These are phyloP conservation scores for Cyprinella venusta DNA, from an alignment of 2,797 vertebrate genomes.

Conservation along the genomic window DNA sequence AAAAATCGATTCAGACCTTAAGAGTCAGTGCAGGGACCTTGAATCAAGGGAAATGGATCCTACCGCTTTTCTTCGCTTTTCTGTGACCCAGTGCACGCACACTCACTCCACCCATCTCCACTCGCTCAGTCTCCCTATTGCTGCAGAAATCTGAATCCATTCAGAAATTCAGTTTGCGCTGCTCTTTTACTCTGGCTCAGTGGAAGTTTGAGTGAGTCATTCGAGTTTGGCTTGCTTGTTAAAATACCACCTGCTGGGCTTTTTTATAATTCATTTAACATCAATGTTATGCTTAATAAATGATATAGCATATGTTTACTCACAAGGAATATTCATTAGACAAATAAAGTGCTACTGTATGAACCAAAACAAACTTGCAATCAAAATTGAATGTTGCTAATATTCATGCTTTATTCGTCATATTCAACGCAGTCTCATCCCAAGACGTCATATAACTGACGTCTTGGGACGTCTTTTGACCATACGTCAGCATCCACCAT, in stretches of 20 bases:
- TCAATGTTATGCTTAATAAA: constrained; percentile 8
- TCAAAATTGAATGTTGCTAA: neutral
- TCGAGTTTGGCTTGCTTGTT: constrained; percentile 21
- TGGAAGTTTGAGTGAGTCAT: neutral
- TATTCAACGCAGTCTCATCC: too few species aligned
- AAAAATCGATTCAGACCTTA: constrained; percentile 45
- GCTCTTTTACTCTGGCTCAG: constrained; percentile 5
- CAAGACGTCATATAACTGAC: too few species aligned
- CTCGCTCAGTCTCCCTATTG: neutral
- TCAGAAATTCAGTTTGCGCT: constrained; percentile 42
- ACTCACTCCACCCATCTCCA: neutral
- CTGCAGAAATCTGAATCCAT: constrained; percentile 47
- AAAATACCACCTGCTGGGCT: constrained; percentile 3
- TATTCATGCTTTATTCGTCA: neutral
- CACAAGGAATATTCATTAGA: neutral
- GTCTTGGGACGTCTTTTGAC: too few species aligned
- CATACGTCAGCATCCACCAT: too few species aligned
- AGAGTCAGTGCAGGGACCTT: constrained; percentile 28
- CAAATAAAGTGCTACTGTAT: neutral
- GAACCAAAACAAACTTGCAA: neutral
- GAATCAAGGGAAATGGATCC: constrained; percentile 36
- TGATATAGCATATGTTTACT: neutral
- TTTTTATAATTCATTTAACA: constrained; percentile 27
- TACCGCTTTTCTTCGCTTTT: constrained; percentile 5
- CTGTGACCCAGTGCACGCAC: neutral